phyloP scores from a whole-genome alignment of 2,888 invertebrate species.

The Malacosoma neustria region DNA sequence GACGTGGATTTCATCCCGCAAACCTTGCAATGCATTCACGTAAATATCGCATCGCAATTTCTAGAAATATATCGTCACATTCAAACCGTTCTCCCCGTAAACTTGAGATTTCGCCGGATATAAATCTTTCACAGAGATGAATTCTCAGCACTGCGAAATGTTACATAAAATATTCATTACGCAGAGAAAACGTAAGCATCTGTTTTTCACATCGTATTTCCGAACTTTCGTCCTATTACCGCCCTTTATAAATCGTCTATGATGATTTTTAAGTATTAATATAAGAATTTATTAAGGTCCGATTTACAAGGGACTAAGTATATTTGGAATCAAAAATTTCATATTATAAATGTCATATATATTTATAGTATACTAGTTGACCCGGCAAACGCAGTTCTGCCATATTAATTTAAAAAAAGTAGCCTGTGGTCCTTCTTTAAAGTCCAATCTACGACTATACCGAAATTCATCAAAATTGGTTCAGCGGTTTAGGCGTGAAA shows the following conservation, averaged over 20 bases:
- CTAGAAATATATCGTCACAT: conserved; percentile 33
- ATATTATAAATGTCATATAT: too few species aligned
- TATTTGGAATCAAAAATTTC: too few species aligned
- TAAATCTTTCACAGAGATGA: conserved; percentile 68
- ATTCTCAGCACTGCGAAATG: conserved; percentile 60
- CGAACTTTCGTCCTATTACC: conserved; percentile 21
- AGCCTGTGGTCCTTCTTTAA: too few species aligned
- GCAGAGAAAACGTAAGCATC: conserved; percentile 57
- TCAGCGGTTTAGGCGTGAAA: too few species aligned
- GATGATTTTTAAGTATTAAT: neutral
- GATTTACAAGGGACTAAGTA: too few species aligned
- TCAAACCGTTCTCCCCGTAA: conserved; percentile 43
- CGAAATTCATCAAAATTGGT: too few species aligned
- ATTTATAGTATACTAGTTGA: too few species aligned
- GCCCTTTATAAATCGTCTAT: conserved; percentile 15
- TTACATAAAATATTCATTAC: conserved; percentile 66
- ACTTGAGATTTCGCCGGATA: conserved; percentile 56
- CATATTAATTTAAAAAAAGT: too few species aligned
- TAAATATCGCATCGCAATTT: conserved; percentile 34
- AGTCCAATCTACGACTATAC: too few species aligned
- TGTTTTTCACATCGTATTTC: conserved; percentile 45
- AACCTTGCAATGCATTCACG: conserved; percentile 22
- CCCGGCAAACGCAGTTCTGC: too few species aligned
- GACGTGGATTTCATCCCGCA: conserved; percentile 12
- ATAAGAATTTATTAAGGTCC: conserved; percentile 7